A percentile compares a stretch with the other conserved stretches of the same genome.
Conservation (phyloP, 1,140 invertebrate species). For the Druon quercuslanigerum region DNA sequence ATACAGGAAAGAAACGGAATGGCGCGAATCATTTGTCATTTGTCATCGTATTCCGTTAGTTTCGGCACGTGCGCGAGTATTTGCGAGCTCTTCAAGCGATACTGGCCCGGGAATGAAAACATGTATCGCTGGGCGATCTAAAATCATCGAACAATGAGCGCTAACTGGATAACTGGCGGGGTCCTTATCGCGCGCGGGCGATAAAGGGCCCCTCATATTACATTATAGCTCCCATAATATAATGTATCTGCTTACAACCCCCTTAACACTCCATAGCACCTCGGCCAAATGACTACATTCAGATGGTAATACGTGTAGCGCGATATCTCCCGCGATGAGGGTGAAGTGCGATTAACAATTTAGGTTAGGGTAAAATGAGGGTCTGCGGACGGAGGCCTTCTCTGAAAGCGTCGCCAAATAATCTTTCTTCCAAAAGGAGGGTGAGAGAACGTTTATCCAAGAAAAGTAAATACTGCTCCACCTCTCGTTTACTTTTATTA, state of each 20-base stretch:
- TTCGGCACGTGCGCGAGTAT: conserved; percentile 56
- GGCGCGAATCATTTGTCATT: conserved; percentile 62
- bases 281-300: conserved; percentile 69
- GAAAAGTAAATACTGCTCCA: conserved; percentile 26
- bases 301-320: conserved; percentile 72
- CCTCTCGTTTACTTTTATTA: conserved; percentile 19
- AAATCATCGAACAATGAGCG: conserved; percentile 74
- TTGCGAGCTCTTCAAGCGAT: conserved; percentile 47
- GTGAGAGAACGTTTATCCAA: conserved; percentile 25
- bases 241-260: conserved; percentile 68
- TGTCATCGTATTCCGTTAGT: conserved; percentile 68
- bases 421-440: conserved; percentile 21
- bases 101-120: conserved; percentile 47
- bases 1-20: conserved; percentile 24
- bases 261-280: conserved; percentile 51
- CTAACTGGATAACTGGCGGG: conserved; percentile 74
- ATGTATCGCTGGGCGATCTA: conserved; percentile 69
- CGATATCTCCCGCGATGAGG: conserved; percentile 67
- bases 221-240: conserved; percentile 70
- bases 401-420: conserved; percentile 30
- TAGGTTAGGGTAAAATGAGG: conserved; percentile 48
- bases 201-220: conserved; percentile 72
- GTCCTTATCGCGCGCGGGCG: conserved; percentile 66
- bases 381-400: conserved; percentile 35
- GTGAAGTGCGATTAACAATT: conserved; percentile 74